phyloP scores from a whole-genome alignment of 2,113 vertebrate genomes.

The Lucifuga dentata region DNA sequence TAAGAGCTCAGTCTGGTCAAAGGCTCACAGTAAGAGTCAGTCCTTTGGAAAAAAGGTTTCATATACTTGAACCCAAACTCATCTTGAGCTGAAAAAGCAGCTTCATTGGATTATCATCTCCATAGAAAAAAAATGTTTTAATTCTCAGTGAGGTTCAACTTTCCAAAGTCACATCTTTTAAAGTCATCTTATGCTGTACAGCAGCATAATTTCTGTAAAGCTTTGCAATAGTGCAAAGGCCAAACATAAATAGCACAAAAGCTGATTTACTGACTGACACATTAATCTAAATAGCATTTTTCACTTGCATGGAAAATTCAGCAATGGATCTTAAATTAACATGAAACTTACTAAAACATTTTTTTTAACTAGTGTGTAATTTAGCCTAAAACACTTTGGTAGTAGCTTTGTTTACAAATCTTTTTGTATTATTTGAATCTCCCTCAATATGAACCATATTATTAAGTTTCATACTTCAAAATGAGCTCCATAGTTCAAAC shows the following conservation, averaged over 20 bases:
- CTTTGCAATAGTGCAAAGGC: too few relatives aligned
- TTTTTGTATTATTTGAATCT: slow-evolving; percentile 19
- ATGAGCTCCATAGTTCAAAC: too few relatives aligned
- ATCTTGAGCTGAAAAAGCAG: slow-evolving; percentile 43
- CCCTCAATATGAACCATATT: slow-evolving; percentile 24
- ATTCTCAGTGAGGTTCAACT: slow-evolving; percentile 8
- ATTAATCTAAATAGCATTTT: too few relatives aligned
- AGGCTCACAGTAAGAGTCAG: slow-evolving; percentile 17
- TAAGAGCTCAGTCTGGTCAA: slow-evolving; percentile 3
- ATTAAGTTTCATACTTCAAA: slow-evolving; percentile 4
- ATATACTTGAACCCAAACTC: slow-evolving; percentile 22
- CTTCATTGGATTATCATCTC: slow-evolving; percentile 40
- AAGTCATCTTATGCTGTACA: slow-evolving; percentile 22
- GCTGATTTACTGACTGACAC: too few relatives aligned
- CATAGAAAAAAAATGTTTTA: background rate
- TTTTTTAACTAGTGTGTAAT: slow-evolving; percentile 15
- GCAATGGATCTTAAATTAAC: background rate
- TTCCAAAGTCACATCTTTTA: slow-evolving; percentile 25
- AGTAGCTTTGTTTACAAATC: slow-evolving; percentile 14
- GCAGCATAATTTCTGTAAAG: too few relatives aligned
- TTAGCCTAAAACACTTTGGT: slow-evolving; percentile 37
- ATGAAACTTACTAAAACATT: background rate
- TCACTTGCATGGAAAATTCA: slow-evolving; percentile 1
- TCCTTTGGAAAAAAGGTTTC: slow-evolving; percentile 16
- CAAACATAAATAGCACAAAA: too few relatives aligned